Evolutionary conservation across 2,888 invertebrate species (phyloP), one percentile per base, ranked within the genome.

Genomic region (Amblyjoppa proteus): DNA sequence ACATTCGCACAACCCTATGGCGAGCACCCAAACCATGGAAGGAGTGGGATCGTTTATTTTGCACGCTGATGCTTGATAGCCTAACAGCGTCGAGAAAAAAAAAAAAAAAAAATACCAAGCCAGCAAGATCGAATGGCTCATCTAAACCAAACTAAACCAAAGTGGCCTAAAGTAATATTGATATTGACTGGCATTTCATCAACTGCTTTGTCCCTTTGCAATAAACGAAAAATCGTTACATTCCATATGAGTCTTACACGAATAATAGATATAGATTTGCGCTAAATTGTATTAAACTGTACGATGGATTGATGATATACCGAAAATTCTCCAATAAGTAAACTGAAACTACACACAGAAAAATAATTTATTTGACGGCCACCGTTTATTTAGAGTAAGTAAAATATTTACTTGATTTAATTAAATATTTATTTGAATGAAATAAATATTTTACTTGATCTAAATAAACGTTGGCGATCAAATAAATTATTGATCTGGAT

Each of bases 1-100:
- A 64, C 34, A 64, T 34, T 34, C 64, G 64, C 13, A 28, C 20
- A 64, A 64, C 64, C 34, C 64, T 34, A 16, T 64, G n/a, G 16
- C 34, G 64, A 34, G 34, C 16, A 25, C 34, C 16, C 16, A 28
- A 64, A 64, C 34, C 16, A 34, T 34, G 34, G 41, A 41, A 11
- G 41, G 3, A 41, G 11, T 11, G 2, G 11, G 0, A 1, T 11
- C 41, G 41, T 41, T 41, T 9, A 41, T 41, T 41, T 9, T 11
- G 41, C 11, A 11, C 11, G 11, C 11, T 11, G 9, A 1, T 0
- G 11, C 11, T 41, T 11, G 9, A 38, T 11, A 41, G 41, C 6
- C 6, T 41, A 9, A 41, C 11, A 11, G 6, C 11, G 41, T 11
- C 34, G 34, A 11, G 16, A 34, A 34, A 58, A 58, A 13, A 28